A percentile compares a stretch with the other conserved stretches of the same genome.
Evolutionary conservation across 2,113 vertebrate genomes (phyloP).

Genomic region (Zosterops japonicus): DNA sequence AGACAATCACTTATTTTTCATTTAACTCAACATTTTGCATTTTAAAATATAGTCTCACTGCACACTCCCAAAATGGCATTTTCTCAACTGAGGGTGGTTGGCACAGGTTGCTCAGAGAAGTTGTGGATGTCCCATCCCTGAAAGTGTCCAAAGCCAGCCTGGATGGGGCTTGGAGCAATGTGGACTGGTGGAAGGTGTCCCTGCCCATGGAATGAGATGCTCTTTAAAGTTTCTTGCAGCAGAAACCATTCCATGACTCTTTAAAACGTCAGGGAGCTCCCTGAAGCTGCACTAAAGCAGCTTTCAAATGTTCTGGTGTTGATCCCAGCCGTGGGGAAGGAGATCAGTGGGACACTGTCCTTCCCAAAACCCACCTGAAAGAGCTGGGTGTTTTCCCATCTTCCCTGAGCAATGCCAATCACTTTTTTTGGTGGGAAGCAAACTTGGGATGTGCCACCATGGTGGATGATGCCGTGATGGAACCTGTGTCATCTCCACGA

Average conservation of each 20-base stretch:
- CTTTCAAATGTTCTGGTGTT: background rate
- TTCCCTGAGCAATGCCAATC: background rate
- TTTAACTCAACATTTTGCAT: background rate
- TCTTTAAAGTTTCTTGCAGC: background rate
- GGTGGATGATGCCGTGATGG: background rate
- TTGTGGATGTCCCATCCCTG: background rate
- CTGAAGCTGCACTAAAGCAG: background rate
- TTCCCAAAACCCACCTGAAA: background rate
- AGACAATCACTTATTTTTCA: background rate
- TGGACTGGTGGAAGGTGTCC: background rate
- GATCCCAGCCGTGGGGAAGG: accelerated
- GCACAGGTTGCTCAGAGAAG: background rate
- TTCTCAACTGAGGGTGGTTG: accelerated
- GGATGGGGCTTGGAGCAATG: background rate
- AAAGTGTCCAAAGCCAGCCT: background rate
- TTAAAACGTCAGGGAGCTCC: background rate
- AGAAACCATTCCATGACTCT: background rate
- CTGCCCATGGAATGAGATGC: background rate
- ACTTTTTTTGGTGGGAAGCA: background rate
- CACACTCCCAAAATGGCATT: accelerated
- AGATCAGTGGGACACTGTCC: accelerated
- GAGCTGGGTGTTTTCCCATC: accelerated
- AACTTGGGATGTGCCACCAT: accelerated
- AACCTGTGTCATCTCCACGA: accelerated
- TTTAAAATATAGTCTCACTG: background rate